phyloP scores from a whole-genome alignment of 2,113 vertebrate species.

The Danionella cerebrum region DNA sequence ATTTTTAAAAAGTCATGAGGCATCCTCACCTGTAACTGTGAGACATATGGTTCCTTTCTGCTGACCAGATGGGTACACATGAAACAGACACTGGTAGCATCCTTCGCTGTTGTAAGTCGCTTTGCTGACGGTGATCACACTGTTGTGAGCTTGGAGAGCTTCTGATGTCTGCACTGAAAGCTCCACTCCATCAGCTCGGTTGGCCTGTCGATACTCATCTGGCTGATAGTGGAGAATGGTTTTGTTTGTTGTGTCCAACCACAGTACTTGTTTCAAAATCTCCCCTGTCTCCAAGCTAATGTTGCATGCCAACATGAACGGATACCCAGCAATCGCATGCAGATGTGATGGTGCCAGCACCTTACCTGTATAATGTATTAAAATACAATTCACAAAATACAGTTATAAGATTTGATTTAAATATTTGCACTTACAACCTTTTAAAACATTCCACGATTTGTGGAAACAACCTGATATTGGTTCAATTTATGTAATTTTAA shows the following conservation, averaged over 20 bases:
- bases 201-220: background rate
- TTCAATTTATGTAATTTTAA: too few species aligned
- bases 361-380: conserved; percentile 44
- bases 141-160: conserved; percentile 29
- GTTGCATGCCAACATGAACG: conserved; percentile 56
- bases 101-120: conserved; percentile 45
- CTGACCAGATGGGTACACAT: conserved; percentile 51
- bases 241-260: conserved; percentile 39
- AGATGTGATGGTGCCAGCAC: conserved; percentile 46
- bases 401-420: too few species aligned
- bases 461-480: too few species aligned
- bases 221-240: conserved; percentile 52
- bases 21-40: conserved; percentile 47
- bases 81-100: conserved; percentile 64
- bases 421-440: too few species aligned
- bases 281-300: conserved; percentile 35
- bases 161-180: conserved; percentile 23
- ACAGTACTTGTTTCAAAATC: conserved; percentile 56
- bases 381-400: too few species aligned
- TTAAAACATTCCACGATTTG: too few species aligned
- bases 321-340: conserved; percentile 28
- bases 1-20: background rate
- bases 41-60: conserved; percentile 55
- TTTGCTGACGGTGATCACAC: conserved; percentile 52
- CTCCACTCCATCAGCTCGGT: conserved; percentile 33